These are phyloP conservation scores for Acipenser transmontanus DNA, from an alignment of 2,797 vertebrate species.

Conservation along the genomic window DNA sequence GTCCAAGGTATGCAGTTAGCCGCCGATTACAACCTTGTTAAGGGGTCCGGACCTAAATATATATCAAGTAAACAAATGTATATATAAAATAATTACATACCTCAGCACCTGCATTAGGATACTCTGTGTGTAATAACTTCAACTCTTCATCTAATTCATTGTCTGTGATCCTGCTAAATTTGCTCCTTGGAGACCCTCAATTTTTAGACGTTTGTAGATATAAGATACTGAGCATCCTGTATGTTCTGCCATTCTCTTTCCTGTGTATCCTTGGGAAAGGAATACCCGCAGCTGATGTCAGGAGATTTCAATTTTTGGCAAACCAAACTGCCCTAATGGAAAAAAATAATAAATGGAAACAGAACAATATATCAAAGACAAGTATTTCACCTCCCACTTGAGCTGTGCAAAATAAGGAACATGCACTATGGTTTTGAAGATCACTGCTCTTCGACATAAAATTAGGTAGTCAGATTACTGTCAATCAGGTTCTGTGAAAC, in stretches of 20 bases:
- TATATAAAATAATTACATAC: background rate
- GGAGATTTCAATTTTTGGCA: background rate
- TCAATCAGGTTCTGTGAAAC: too few species aligned
- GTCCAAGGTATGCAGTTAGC: too few species aligned
- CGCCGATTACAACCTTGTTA: too few species aligned
- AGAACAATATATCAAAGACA: background rate
- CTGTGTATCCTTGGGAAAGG: background rate
- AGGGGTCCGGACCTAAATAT: too few species aligned
- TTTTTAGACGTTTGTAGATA: conserved; percentile 2
- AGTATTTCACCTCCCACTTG: too few species aligned
- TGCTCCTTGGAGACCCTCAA: background rate
- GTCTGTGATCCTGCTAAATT: conserved; percentile 1
- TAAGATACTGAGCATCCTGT: conserved; percentile 3
- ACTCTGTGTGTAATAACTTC: background rate
- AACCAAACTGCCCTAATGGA: background rate
- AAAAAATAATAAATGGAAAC: background rate
- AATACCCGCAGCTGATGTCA: background rate
- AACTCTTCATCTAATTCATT: background rate
- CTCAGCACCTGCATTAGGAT: background rate
- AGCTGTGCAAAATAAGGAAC: too few species aligned
- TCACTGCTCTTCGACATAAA: too few species aligned
- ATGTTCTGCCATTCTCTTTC: background rate
- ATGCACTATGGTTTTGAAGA: too few species aligned
- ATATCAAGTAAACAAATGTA: too few species aligned
- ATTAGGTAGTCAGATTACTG: too few species aligned